phyloP scores from a whole-genome alignment of 2,113 vertebrate species.

The Ophthalmolycus amberensis region DNA sequence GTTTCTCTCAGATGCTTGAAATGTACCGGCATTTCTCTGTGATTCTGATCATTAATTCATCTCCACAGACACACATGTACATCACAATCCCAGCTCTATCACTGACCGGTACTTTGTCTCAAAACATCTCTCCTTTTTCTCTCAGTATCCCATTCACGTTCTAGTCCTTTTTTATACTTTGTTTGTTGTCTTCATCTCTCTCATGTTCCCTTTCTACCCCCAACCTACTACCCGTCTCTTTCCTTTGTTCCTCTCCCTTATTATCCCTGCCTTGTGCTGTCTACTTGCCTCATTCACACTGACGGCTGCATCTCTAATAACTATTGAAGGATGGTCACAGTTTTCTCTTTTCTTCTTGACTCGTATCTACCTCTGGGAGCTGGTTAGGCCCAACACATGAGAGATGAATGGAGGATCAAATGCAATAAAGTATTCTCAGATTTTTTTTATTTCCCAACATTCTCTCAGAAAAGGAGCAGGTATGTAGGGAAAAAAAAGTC shows the following conservation, averaged over 20 bases:
- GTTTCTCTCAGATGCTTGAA: not conserved
- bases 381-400: conserved; percentile 63
- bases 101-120: conserved; percentile 4
- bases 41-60: conserved; percentile 2
- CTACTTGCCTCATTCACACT: conserved; percentile 72
- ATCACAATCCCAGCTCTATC: conserved; percentile 4
- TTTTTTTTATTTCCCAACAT: conserved; percentile 72
- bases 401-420: conserved; percentile 72
- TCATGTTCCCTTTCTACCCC: conserved; percentile 35
- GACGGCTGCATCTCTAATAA: conserved; percentile 78
- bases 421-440: conserved; percentile 72
- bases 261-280: conserved; percentile 47
- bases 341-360: conserved; percentile 69
- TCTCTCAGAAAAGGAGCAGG: conserved; percentile 59
- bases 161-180: conserved; percentile 20
- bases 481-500: conserved; percentile 43
- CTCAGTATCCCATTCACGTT: conserved; percentile 21
- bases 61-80: not conserved
- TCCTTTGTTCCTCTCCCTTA: conserved; percentile 52
- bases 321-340: conserved; percentile 73
- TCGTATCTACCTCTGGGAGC: conserved; percentile 71
- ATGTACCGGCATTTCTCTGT: not conserved
- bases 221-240: conserved; percentile 41
- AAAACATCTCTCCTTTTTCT: not conserved
- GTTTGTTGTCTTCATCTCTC: conserved; percentile 49